Base-by-base conservation (phyloP, 2,797 vertebrate species). In the Lemur catta region DNA sequence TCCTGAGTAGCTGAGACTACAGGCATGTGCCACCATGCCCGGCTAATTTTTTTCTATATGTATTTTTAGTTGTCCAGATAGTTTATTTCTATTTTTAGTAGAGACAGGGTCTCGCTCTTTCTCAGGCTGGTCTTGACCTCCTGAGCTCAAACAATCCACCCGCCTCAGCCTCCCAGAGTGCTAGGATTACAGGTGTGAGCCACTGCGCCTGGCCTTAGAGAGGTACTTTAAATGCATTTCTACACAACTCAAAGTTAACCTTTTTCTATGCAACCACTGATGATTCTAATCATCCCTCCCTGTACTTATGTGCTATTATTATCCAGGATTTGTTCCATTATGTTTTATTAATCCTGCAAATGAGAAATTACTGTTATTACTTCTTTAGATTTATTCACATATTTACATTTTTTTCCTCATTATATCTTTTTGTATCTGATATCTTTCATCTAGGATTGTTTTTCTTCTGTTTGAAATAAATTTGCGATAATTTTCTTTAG, bases 391-490 rank as follows among this genome's bases (percentile, higher is more conserved):
- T 82, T 74, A 61, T 79, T 33, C 4, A 72, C 28, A 28, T 18
- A 67, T 38, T 89, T 92, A 46, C 26, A 20, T 81, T 93, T 61
- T 80, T n/a, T 63, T 85, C 59, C 22, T 61, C 20, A 17, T 85
- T 82, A 38, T 50, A 50, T 92, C 20, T 81, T 85, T 41, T 94
- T 88, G 35, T 1, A 35, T 74, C 52, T 92, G 41, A 28, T n/a
- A 52, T 52, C 43, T 87, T 79, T 93, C 15, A 61, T 82, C 22
- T 35, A 67, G 15, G 18, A 35, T 50, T 91, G 43, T 38, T 89
- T 91, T 96, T 79, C 76, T 80, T 78, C 48, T 93, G 15, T 35
- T 76, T 89, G 26, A 95, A 93, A 89, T 96, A 48, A 91, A 46
- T 85, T 46, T 57, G 89, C 41, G 35, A 35, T 75, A 61, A 84